Base-by-base conservation (phyloP, 2,888 invertebrate species). In the Acanthosepion pharaonis region DNA sequence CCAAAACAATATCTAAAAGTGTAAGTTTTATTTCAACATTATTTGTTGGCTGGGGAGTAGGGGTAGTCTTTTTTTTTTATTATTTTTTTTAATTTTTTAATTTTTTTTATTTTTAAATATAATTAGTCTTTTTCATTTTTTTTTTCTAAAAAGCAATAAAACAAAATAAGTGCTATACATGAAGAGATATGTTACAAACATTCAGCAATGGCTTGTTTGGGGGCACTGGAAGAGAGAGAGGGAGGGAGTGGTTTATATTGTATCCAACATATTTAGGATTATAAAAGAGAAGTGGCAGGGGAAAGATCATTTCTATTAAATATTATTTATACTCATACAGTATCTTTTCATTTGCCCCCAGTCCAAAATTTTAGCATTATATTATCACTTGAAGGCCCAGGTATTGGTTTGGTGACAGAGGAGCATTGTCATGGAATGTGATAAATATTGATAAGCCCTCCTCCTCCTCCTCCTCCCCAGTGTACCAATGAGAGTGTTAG, bases 341-440 rank as follows among this genome's bases (percentile, higher is more conserved):
- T 59, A 18, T n/a, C n/a, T 78, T n/a, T 15, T 78, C 4, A 93
- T 20, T 93, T 53, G 93, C 93, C 23, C 51, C 53, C 93, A 53
- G 51, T 53, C 53, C 49, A 93, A 93, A 93, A 49, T 23, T 93
- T 93, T 93, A 93, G 93, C 93, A 93, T 93, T 53, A 93, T 49
- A 93, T 49, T 93, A 93, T 93, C 93, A 93, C 93, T 93, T 93
- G 93, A 93, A 93, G 93, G n/a, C 93, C 93, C 53, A 93, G 48
- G 49, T 93, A 53, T 93, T 42, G 42, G 42, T 51, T 51, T 93
- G 93, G 93, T 48, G 53, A 93, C 93, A 93, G 49, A 93, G 48
- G 93, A 93, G 93, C 93, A 53, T 93, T n/a, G 93, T 49, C 93
- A 93, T 93, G 93, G 93, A 93, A 93, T 93, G 93, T 93, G 93